Base-by-base conservation (phyloP, 2,888 invertebrate genomes). In the Bruchidius siliquastri region DNA sequence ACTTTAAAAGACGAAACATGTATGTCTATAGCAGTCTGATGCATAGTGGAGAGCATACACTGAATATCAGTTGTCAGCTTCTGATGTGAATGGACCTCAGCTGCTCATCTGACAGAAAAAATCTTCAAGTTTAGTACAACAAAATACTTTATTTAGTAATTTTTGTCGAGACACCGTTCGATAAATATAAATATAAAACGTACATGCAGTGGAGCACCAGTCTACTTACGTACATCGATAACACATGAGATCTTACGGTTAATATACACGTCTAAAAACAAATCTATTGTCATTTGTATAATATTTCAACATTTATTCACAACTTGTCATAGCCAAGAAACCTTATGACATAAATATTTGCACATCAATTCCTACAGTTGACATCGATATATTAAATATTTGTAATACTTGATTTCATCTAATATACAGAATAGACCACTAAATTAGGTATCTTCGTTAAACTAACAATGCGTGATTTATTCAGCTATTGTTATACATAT, bases 121-220 rank as follows among this genome's bases (percentile, higher is more conserved):
- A 49, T 1, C 49, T 49, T 49, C 49, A 49, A 13, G 18, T 13
- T 49, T 13, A 13, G 49, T 49, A 49, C 49, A 3, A 49, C 49
- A 49, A 49, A 49, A 49, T 49, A 49, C 49, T 81, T 81, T 79
- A 79, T 81, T 81, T 79, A 76, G 78, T 78, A 76, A 67, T 67
- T 22, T 22, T 68, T 78, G 3, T 49, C 49, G 49, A 49, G 75
- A 76, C 75, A 72, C 71, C 76, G 77, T 75, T 76, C 75, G 77
- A 78, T 79, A 76, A 72, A 79, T 78, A 78, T 78, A 83, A 82
- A 82, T 83, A 83, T 82, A 83, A 84, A 83, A 83, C 82, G 81
- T 81, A 82, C 81, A 81, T 82, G 81, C 68, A 68, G 21, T 78
- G 78, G 78, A 80, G 76, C 79, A 80, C 80, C 79, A 78, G 76